These are phyloP conservation scores for Ecdyonurus torrentis DNA, from an alignment of 2,888 invertebrate species.

Conservation along the genomic window DNA sequence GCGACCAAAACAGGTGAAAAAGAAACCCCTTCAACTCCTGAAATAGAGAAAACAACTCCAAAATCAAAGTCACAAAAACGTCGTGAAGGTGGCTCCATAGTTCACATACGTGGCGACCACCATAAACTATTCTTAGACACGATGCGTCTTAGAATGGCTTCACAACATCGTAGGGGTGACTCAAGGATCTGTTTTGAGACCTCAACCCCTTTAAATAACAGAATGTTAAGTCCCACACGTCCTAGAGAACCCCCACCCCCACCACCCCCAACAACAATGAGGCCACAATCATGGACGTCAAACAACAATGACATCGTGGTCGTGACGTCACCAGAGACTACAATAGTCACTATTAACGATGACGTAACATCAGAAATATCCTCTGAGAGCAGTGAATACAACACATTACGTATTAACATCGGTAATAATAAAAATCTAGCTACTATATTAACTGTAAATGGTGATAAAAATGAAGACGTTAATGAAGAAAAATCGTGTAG, in stretches of 20 bases:
- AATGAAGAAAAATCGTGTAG: background rate
- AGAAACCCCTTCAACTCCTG: background rate
- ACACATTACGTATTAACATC: background rate
- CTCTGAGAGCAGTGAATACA: background rate
- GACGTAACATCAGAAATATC: background rate
- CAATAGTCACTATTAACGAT: background rate
- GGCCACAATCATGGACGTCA: slow-evolving; percentile 25
- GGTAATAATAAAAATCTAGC: background rate
- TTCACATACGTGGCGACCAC: slow-evolving; percentile 28
- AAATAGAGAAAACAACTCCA: background rate
- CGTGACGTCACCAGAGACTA: slow-evolving; percentile 8
- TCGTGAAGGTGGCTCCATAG: slow-evolving; percentile 23
- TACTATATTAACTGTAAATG: background rate
- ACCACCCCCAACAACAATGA: slow-evolving; percentile 22
- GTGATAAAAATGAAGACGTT: background rate
- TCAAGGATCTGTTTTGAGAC: slow-evolving; percentile 10
- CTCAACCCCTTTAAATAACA: slow-evolving; percentile 7
- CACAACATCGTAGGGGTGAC: slow-evolving; percentile 16
- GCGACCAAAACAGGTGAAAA: background rate
- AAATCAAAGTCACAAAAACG: background rate
- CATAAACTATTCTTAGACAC: slow-evolving; percentile 58
- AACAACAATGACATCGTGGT: slow-evolving; percentile 5
- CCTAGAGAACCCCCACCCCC: slow-evolving; percentile 33
- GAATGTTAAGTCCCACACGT: slow-evolving; percentile 18
- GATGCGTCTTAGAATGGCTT: slow-evolving; percentile 55